A percentile compares a stretch with the other conserved stretches of the same genome.
Evolutionary conservation across 2,888 invertebrate species (phyloP).

Genomic region (Mesorhabditis belari): DNA sequence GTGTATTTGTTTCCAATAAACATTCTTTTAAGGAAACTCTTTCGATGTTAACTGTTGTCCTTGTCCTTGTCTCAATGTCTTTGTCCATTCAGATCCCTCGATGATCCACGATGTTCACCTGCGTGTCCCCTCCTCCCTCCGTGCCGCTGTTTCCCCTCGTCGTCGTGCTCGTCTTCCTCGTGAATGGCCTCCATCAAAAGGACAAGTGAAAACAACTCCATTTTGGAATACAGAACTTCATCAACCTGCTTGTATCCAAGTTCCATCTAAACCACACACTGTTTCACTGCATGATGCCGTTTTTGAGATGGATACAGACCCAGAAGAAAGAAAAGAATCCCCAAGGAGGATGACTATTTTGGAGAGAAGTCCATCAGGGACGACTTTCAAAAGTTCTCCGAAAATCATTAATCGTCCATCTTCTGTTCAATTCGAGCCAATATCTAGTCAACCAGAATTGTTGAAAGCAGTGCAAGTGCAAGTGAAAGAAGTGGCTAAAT

Average conservation of each 20-base stretch:
- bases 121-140: conserved; percentile 25
- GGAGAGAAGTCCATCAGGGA: background rate
- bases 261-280: conserved; percentile 8
- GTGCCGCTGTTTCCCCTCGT: conserved; percentile 25
- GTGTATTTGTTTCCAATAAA: too few species aligned
- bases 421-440: background rate
- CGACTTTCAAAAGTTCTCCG: background rate
- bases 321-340: background rate
- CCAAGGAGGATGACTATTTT: background rate
- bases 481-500: too few species aligned
- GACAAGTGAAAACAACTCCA: conserved; percentile 8
- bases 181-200: conserved; percentile 21
- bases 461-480: too few species aligned
- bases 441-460: too few species aligned
- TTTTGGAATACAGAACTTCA: conserved; percentile 32
- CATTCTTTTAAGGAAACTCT: background rate
- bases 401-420: background rate
- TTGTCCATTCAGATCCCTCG: too few species aligned
- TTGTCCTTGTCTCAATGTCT: too few species aligned
- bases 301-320: background rate
- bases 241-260: conserved; percentile 10
- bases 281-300: conserved; percentile 2
- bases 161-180: conserved; percentile 11
- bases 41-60: background rate
- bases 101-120: conserved; percentile 12